Base-by-base conservation (phyloP, 2,113 vertebrate genomes). In the Perognathus longimembris region DNA sequence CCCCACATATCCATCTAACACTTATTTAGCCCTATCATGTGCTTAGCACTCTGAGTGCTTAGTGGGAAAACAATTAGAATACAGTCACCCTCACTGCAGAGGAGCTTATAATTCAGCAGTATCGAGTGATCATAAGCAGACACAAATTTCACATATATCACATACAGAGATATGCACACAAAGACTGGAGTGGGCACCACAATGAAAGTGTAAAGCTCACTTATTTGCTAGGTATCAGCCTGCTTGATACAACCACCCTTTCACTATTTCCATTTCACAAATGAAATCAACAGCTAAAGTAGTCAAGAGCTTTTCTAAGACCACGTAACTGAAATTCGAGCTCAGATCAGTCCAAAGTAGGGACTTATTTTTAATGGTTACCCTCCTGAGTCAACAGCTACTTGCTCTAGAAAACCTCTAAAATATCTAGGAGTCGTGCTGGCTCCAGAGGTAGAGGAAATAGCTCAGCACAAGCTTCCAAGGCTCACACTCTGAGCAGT, bases 1-100 rank as follows among this genome's bases (percentile, higher is more conserved):
- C 2, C 42, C 66, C 21, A 89, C 57, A 76, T 15, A 15, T 54
- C 14, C 20, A 59, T 12, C 9, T 34, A 57, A 78, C 28, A 80
- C 64, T 42, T 90, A 54, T 18, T 78, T 85, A 91, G 61, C 54
- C 42, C 64, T 94, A 66, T 54, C 88, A 42, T 71, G 17, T 85
- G 40, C 38, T 78, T 73, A 67, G 69, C 10, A 32, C 17, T 92
- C 18, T 74, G 83, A 85, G 45, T 87, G 42, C 80, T 92, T 64
- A 50, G 5, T 67, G 30, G 32, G 38, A 69, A 93, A 82, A 88
- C 63, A 76, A 67, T 57, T 26, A 54, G 5, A 69, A 22, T 67
- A 83, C 80, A 54, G 92, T 61, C 54, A 90, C 7, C 36, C 50
- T 18, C 63, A 54, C 34, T 8, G 26, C 84, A 77, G 0, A 85